Evolutionary conservation across 2,888 invertebrate genomes (phyloP).

Genomic region (Leucophenga maculata): DNA sequence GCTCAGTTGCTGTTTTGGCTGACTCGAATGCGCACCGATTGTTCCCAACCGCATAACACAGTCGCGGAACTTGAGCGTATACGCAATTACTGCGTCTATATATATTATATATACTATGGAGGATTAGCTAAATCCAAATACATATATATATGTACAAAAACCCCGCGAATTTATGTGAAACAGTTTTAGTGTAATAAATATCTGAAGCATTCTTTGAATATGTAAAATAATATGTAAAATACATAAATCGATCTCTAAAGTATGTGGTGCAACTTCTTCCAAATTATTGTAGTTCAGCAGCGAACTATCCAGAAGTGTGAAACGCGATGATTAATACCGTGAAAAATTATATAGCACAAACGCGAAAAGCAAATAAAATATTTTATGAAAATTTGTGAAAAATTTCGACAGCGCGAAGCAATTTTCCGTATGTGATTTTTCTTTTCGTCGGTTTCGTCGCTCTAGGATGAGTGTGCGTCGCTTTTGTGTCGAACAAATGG

Average conservation of each 20-base stretch:
- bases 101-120: constrained; percentile 18
- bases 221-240: neutral
- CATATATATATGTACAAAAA: neutral
- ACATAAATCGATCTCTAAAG: no score
- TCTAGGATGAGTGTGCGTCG: constrained; percentile 14
- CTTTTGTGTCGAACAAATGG: no score
- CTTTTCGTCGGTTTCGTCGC: neutral
- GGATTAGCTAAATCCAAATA: neutral
- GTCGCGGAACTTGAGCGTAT: constrained; percentile 55
- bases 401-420: constrained; percentile 15
- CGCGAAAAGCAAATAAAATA: neutral
- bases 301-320: constrained; percentile 32
- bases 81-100: constrained; percentile 47
- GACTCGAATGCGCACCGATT: constrained; percentile 59
- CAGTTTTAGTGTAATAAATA: no score
- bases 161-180: neutral
- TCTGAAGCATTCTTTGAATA: no score
- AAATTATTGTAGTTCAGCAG: constrained; percentile 39
- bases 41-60: constrained; percentile 25
- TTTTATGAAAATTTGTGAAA: constrained; percentile 6
- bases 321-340: constrained; percentile 50
- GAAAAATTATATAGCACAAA: neutral
- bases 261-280: neutral
- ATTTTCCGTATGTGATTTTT: constrained; percentile 15
- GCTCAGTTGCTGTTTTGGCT: constrained; percentile 63